Evolutionary conservation across 2,888 invertebrate genomes (phyloP), one percentile per base, ranked within the genome.

Genomic region (Ophion costatus): DNA sequence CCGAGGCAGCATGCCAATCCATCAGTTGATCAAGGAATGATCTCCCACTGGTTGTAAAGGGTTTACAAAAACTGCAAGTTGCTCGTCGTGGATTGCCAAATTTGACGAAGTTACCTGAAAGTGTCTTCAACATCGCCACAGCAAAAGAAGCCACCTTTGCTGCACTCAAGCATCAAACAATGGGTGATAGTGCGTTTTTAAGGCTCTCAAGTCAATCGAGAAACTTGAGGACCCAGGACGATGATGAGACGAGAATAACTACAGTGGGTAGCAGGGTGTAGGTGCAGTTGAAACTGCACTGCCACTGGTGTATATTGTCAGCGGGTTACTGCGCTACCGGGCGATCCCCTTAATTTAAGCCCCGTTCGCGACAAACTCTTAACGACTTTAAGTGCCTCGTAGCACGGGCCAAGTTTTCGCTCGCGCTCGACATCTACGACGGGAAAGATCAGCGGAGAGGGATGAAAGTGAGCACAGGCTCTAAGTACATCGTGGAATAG

Each of bases 331-430:
- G 75, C 29, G 66, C 71, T 75, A 79, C 78, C 59, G 76, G 85
- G 80, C 84, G 86, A 86, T 88, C 84, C 81, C 84, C 85, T 88
- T 88, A 88, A 89, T 89, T 90, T 88, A 88, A 89, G 87, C 88
- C 86, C 83, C 86, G 84, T 74, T 85, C 51, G 86, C 85, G 76
- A 88, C 84, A 82, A 86, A 88, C 89, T 88, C 88, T 88, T 82
- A 87, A 87, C 87, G 88, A 87, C 87, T 87, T 75, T 80, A 82
- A 88, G 82, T 81, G 82, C 80, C 79, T 73, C 63, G 63, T 64
- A 76, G 86, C 73, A 82, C 79, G 82, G 80, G 85, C 85, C 82
- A 88, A 89, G 89, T 88, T 89, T 88, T 85, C 83, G 83, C 86
- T 84, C 79, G 81, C 59, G 69, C 78, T 80, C 76, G 67, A 76